Evolutionary conservation across 2,888 invertebrate species (phyloP).

Genomic region (Drosophila quinaria): DNA sequence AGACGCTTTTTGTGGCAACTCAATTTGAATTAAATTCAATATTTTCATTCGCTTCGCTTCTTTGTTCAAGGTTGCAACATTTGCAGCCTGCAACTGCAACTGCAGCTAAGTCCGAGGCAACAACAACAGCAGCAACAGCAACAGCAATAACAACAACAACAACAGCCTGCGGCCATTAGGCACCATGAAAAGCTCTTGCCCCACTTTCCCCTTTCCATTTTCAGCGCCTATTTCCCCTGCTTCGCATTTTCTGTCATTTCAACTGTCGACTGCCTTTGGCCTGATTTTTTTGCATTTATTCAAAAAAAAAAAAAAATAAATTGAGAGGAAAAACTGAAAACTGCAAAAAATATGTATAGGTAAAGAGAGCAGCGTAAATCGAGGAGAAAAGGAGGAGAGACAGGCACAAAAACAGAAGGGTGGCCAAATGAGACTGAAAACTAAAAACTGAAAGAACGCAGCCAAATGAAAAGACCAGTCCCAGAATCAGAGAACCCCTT

Average conservation of each 20-base stretch:
- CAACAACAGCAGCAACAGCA: slow-evolving; percentile 20
- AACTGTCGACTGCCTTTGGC: slow-evolving; percentile 47
- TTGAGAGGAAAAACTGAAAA: neutral
- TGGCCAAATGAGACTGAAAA: slow-evolving; percentile 13
- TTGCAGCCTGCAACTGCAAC: slow-evolving; percentile 35
- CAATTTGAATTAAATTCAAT: slow-evolving; percentile 78
- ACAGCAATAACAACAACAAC: slow-evolving; percentile 19
- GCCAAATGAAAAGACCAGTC: slow-evolving; percentile 16
- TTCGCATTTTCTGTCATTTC: slow-evolving; percentile 65
- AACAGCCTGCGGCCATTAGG: slow-evolving; percentile 69
- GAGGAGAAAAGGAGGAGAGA: neutral
- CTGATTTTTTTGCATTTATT: slow-evolving; percentile 49
- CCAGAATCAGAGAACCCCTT: neutral
- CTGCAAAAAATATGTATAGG: slow-evolving; percentile 4
- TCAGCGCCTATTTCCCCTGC: slow-evolving; percentile 11
- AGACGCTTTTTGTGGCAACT: slow-evolving; percentile 46
- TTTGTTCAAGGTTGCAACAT: slow-evolving; percentile 68
- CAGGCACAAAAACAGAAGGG: neutral
- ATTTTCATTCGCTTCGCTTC: slow-evolving; percentile 36
- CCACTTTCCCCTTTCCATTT: neutral
- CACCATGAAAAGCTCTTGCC: slow-evolving; percentile 44
- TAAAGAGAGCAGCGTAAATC: neutral
- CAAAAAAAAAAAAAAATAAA: slow-evolving; percentile 2
- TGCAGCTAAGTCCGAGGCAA: slow-evolving; percentile 21
- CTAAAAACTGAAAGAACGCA: neutral